Evolutionary conservation across 2,113 vertebrate genomes (phyloP).

Genomic region (Plectropomus leopardus): DNA sequence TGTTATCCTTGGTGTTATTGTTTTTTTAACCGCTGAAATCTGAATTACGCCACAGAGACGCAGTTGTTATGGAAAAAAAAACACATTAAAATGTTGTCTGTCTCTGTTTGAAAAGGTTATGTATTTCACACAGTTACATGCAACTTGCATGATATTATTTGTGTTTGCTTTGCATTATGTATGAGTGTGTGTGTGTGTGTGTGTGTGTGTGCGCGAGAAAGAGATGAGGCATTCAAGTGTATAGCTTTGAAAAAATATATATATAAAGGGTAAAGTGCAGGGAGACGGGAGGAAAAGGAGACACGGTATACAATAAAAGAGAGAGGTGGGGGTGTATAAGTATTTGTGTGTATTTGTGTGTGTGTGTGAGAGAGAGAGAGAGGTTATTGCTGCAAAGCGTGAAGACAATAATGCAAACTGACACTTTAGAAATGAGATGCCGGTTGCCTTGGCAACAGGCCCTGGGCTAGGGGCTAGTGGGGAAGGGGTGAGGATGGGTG

Average conservation of each 20-base stretch:
- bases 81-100: not conserved
- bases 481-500: constrained; percentile 82
- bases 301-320: not conserved
- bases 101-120: not conserved
- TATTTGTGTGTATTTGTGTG: constrained; percentile 39
- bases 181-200: not conserved
- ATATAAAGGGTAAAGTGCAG: constrained; percentile 37
- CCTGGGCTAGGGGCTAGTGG: constrained; percentile 91
- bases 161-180: constrained; percentile 42
- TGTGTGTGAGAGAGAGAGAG: constrained; percentile 63
- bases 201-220: not conserved
- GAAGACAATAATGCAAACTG: constrained; percentile 99
- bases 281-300: not conserved
- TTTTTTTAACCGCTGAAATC: not conserved
- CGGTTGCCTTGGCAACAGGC: constrained; percentile 97
- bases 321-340: constrained; percentile 17
- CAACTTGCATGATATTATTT: constrained; percentile 9
- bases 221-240: constrained; percentile 46
- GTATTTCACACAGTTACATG: not conserved
- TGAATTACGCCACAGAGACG: not conserved
- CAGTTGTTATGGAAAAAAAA: not conserved
- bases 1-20: not conserved
- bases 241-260: constrained; percentile 11
- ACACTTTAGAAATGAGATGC: constrained; percentile 99
- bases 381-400: constrained; percentile 95